Conservation (phyloP, 2,113 vertebrate genomes). For the Pogonocichla stellata region DNA sequence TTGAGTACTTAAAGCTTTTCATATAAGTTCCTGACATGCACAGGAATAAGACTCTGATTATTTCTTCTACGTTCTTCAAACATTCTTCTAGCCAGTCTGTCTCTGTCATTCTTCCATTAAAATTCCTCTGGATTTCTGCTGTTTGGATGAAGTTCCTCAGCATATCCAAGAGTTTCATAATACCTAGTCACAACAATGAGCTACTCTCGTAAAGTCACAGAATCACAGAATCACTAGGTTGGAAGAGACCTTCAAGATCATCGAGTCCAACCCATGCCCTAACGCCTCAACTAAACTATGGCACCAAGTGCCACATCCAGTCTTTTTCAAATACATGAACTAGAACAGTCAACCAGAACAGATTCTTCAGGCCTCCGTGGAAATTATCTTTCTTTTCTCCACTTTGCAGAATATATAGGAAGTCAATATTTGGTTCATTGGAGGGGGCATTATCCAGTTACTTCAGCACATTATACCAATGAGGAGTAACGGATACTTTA, state of each 20-base stretch:
- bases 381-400: neutral
- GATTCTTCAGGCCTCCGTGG: neutral
- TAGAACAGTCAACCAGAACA: neutral
- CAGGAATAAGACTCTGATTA: neutral
- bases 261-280: too few relatives aligned
- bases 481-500: neutral
- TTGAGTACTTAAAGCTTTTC: neutral
- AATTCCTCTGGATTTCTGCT: neutral
- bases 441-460: neutral
- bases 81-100: neutral
- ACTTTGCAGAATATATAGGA: neutral
- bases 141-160: neutral
- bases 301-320: too few relatives aligned
- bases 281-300: too few relatives aligned
- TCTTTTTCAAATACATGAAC: too few relatives aligned
- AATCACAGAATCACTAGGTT: too few relatives aligned
- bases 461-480: neutral
- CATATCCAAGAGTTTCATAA: neutral
- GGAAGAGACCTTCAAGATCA: too few relatives aligned
- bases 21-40: neutral
- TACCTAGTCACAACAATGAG: neutral
- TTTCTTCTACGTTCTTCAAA: too few relatives aligned
- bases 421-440: neutral
- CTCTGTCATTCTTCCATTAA: neutral
- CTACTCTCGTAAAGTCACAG: neutral